phyloP scores from a whole-genome alignment of 1,140 invertebrate species.

The Piezodorus guildinii region DNA sequence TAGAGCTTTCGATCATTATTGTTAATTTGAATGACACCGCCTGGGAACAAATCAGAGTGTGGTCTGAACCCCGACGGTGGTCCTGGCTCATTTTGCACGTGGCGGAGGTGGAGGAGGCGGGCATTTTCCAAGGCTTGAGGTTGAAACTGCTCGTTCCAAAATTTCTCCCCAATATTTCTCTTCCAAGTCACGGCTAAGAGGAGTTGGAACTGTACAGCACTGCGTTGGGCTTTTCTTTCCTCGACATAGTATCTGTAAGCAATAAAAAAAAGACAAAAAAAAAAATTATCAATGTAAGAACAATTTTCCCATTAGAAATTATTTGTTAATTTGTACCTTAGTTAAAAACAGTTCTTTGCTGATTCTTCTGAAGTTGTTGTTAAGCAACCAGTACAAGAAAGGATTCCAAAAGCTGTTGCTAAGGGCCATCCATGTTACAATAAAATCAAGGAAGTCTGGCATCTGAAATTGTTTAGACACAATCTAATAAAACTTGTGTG shows the following conservation, averaged over 20 bases:
- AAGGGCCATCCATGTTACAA: slow-evolving; percentile 72
- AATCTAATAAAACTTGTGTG: too few species aligned
- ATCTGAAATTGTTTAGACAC: slow-evolving; percentile 38
- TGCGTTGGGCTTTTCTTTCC: slow-evolving; percentile 22
- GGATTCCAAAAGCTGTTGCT: slow-evolving; percentile 82
- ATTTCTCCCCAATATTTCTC: slow-evolving; percentile 68
- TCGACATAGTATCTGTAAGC: slow-evolving; percentile 17
- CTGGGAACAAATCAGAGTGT: slow-evolving; percentile 2
- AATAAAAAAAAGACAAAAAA: too few species aligned
- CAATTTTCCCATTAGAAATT: background rate
- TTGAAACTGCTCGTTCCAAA: slow-evolving; percentile 54
- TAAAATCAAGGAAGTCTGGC: slow-evolving; percentile 64
- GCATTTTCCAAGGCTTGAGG: slow-evolving; percentile 49
- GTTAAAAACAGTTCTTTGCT: slow-evolving; percentile 59
- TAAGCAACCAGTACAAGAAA: slow-evolving; percentile 75
- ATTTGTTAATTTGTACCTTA: slow-evolving; percentile 41
- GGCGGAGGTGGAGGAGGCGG: slow-evolving; percentile 26
- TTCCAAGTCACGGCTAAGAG: slow-evolving; percentile 43
- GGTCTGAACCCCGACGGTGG: slow-evolving; percentile 12
- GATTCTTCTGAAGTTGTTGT: slow-evolving; percentile 69
- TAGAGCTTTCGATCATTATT: background rate
- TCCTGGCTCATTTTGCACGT: slow-evolving; percentile 12
- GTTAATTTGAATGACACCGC: background rate
- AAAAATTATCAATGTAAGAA: too few species aligned
- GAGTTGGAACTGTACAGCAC: slow-evolving; percentile 17